phyloP scores from a whole-genome alignment of 2,888 invertebrate species.

The Drosophila birchii region DNA sequence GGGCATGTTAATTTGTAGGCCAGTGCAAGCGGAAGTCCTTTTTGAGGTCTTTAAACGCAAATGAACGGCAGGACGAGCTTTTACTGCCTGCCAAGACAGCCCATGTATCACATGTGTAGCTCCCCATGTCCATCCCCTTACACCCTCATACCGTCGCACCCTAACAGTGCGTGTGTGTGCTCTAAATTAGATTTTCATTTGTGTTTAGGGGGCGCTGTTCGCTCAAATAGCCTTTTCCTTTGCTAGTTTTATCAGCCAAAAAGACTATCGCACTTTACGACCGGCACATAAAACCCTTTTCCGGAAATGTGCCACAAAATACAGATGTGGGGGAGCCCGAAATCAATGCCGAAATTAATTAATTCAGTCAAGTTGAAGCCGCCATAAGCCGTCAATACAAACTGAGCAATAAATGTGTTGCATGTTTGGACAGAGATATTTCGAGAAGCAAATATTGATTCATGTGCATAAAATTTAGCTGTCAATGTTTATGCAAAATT shows the following conservation, averaged over 20 bases:
- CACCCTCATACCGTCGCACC: not conserved
- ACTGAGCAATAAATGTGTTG: not conserved
- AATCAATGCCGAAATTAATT: conserved; percentile 69
- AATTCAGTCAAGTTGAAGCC: conserved; percentile 49
- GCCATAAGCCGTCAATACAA: conserved; percentile 33
- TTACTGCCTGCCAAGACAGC: conserved; percentile 68
- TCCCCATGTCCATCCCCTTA: not conserved
- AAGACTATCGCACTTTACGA: conserved; percentile 58
- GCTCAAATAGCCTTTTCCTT: conserved; percentile 5
- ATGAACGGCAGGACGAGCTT: conserved; percentile 73
- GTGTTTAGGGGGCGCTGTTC: conserved; percentile 45
- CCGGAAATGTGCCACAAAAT: conserved; percentile 19
- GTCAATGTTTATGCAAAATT: not conserved
- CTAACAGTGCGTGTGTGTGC: conserved; percentile 51
- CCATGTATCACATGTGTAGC: conserved; percentile 70
- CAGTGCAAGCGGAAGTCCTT: conserved; percentile 74
- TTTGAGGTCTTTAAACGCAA: conserved; percentile 76
- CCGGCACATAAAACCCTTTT: conserved; percentile 67
- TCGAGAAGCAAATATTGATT: not conserved
- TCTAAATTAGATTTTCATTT: conserved; percentile 75
- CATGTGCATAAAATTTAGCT: not conserved
- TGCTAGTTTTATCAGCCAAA: conserved; percentile 17
- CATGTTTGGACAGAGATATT: not conserved
- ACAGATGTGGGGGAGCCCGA: conserved; percentile 22
- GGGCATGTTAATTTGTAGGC: conserved; percentile 77